Conservation (phyloP, 2,797 vertebrate genomes). For the Chlorospingus flavigularis region DNA sequence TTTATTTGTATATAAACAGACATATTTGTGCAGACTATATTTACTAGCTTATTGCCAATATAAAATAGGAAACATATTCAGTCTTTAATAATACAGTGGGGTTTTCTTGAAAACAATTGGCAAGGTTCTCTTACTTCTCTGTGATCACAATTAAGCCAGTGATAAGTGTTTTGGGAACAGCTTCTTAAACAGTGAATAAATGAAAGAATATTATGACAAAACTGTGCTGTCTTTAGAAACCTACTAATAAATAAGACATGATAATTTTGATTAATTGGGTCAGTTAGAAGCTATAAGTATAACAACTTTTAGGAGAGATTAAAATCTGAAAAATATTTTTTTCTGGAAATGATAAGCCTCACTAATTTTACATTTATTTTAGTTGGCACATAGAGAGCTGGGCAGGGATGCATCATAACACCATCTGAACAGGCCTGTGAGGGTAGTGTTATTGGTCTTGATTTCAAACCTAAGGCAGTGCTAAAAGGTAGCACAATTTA, state of each 20-base stretch:
- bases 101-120: neutral
- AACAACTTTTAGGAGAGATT: neutral
- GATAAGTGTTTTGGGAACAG: neutral
- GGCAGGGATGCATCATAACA: neutral
- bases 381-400: neutral
- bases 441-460: neutral
- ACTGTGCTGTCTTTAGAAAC: neutral
- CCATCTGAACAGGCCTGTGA: neutral
- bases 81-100: neutral
- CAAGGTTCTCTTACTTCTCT: neutral
- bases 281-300: neutral
- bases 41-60: neutral
- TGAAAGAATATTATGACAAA: neutral
- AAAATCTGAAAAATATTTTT: neutral
- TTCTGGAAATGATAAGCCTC: neutral
- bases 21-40: neutral
- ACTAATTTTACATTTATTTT: neutral
- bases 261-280: conserved; percentile 4
- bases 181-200: neutral
- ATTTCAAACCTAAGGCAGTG: neutral
- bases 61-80: neutral
- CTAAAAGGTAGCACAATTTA: neutral
- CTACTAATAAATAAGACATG: neutral
- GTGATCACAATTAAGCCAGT: neutral
- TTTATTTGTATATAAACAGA: neutral